These are phyloP conservation scores for Oxygymnocypris stewartii DNA, from an alignment of 2,113 vertebrate species.

Conservation along the genomic window DNA sequence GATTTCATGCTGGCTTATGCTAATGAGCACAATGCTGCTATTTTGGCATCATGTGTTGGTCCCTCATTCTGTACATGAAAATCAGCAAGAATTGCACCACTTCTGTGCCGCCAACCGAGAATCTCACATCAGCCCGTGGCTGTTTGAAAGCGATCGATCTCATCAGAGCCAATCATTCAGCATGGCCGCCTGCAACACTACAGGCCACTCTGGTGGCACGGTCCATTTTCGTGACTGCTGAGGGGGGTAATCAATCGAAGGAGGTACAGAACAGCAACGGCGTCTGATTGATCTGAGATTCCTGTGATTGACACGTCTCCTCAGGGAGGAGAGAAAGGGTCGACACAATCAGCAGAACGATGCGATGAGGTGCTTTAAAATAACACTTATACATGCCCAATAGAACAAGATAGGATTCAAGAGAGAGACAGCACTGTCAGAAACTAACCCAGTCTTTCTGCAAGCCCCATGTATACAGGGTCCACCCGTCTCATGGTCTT, in stretches of 20 bases:
- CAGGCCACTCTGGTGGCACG: conserved; percentile 9
- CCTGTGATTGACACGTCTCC: conserved; percentile 70
- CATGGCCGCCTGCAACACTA: background rate
- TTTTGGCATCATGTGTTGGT: background rate
- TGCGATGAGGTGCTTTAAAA: conserved; percentile 46
- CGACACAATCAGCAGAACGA: conserved; percentile 65
- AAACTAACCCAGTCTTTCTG: conserved; percentile 88
- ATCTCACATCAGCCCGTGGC: conserved; percentile 39
- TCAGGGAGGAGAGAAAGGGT: conserved; percentile 54
- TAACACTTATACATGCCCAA: background rate
- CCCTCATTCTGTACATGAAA: background rate
- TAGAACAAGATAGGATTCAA: background rate
- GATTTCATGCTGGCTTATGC: background rate
- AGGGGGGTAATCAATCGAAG: conserved; percentile 66
- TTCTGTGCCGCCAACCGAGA: background rate
- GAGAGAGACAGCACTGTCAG: conserved; percentile 10
- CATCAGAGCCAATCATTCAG: conserved; percentile 68
- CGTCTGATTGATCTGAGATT: conserved; percentile 66
- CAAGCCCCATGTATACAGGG: conserved; percentile 86
- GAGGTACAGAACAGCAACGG: conserved; percentile 42
- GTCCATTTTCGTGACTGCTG: conserved; percentile 16
- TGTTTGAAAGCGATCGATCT: conserved; percentile 64
- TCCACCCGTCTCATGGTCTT: conserved; percentile 98
- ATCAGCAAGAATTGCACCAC: background rate
- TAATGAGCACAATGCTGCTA: background rate